Conservation (phyloP, 1,140 invertebrate species). For the Neodiprion fabricii region DNA sequence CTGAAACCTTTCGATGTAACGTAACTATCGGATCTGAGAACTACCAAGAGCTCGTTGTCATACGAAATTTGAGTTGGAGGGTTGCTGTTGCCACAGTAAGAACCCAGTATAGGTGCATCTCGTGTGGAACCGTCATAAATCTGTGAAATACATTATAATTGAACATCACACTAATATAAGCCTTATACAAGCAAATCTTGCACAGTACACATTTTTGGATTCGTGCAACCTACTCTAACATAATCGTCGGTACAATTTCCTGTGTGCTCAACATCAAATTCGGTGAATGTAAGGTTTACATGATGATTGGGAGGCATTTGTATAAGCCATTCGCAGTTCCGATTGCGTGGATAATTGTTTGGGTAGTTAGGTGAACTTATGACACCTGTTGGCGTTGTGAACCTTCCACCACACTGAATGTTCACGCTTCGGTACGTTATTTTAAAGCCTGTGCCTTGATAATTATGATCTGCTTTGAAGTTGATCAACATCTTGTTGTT, state of each 20-base stretch:
- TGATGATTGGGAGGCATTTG: constrained; percentile 71
- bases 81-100: constrained; percentile 61
- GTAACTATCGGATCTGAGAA: constrained; percentile 68
- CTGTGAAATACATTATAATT: constrained; percentile 43
- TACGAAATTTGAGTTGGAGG: constrained; percentile 65
- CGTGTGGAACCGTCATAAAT: constrained; percentile 71
- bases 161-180: constrained; percentile 5
- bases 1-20: constrained; percentile 76
- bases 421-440: constrained; percentile 62
- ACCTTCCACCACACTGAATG: constrained; percentile 61
- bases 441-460: constrained; percentile 68
- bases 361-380: constrained; percentile 81
- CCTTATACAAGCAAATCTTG: neutral
- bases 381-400: constrained; percentile 56
- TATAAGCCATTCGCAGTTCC: constrained; percentile 78
- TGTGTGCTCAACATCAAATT: constrained; percentile 68
- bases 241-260: constrained; percentile 66
- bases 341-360: constrained; percentile 70
- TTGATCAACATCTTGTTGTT: constrained; percentile 73
- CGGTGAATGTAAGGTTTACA: constrained; percentile 66
- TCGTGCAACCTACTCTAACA: constrained; percentile 54
- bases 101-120: constrained; percentile 51
- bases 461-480: constrained; percentile 67
- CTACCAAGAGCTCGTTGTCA: constrained; percentile 69
- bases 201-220: neutral